Evolutionary conservation across 1,140 invertebrate genomes (phyloP), one percentile per base, ranked within the genome.

Genomic region (Pseudomyrmex pallidus): DNA sequence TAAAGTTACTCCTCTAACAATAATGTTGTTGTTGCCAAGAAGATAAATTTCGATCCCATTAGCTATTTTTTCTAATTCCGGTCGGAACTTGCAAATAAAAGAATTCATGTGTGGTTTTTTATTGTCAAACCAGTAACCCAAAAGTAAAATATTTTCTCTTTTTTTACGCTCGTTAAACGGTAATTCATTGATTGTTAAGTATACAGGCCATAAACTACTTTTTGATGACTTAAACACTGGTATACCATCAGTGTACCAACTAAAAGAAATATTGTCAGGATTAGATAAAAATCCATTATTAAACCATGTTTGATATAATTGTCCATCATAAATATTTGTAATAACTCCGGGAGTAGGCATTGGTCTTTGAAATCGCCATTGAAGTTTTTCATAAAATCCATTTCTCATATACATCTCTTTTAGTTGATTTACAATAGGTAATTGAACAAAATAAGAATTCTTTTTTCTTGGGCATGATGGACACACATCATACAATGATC

Each of bases 101-200:
- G 10, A 48, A 66, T 66, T 66, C 9, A 10, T 17, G 22, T 9
- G 0, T 9, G 63, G 44, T 20, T 66, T 50, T 1, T 50, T 50
- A 4, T 66, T 2, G 2, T 10, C 63, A 13, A 48, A 66, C 44
- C 63, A 66, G 2, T 10, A 50, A 8, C 62, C 35, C 0, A 66
- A 4, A 10, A 66, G 17, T 20, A 66, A 4, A 20, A 46, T 66
- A 48, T 66, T 66, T 12, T 66, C 63, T 13, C 2, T 50, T 50
- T 66, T 66, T 66, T 66, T n/a, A n/a, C 63, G 35, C 1, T 50
- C 17, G 10, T 50, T 46, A 20, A 48, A 64, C 0, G 62, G 13
- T 44, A 66, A 66, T 66, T 66, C 46, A 20, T 66, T 50, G 20
- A 66, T 66, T 10, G n/a, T 66, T 66, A 66, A 50, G 10, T 66